phyloP scores from a whole-genome alignment of 2,888 invertebrate genomes.

The Drosophila rubida region DNA sequence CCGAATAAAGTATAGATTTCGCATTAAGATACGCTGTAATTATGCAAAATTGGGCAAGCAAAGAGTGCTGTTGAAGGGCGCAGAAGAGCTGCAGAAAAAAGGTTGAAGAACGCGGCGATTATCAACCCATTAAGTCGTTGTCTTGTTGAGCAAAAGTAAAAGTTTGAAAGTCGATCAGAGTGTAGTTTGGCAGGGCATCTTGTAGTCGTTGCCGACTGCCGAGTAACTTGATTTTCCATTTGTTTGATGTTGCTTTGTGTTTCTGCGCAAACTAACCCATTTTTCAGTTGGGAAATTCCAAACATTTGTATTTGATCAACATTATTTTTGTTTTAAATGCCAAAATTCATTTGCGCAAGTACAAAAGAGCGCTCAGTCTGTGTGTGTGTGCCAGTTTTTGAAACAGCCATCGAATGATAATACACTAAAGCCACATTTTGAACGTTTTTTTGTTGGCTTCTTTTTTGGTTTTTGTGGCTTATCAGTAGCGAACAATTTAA shows the following conservation, averaged over 20 bases:
- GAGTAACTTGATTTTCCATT: conserved; percentile 36
- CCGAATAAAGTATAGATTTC: no score
- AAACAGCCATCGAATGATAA: conserved; percentile 38
- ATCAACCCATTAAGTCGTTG: background rate
- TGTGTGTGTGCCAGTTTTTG: conserved; percentile 53
- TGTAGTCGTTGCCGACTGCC: background rate
- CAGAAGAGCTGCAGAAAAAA: background rate
- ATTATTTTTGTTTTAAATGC: conserved; percentile 37
- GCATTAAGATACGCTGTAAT: conserved; percentile 6
- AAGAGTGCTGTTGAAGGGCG: background rate
- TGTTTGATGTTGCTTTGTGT: background rate
- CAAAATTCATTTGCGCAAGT: conserved; percentile 67
- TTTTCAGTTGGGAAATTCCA: conserved; percentile 55
- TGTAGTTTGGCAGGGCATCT: conserved; percentile 1
- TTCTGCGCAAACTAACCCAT: conserved; percentile 53
- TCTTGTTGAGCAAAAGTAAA: no score
- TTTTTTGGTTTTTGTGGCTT: conserved; percentile 39
- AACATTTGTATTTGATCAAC: conserved; percentile 61
- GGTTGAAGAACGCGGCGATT: background rate
- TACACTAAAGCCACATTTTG: conserved; percentile 23
- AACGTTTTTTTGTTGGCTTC: conserved; percentile 7
- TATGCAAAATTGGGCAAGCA: background rate
- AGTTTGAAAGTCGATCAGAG: no score
- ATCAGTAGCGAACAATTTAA: conserved; percentile 67
- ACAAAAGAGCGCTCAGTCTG: conserved; percentile 46